Base-by-base conservation (phyloP, 2,888 invertebrate genomes). In the Drosophila colorata region DNA sequence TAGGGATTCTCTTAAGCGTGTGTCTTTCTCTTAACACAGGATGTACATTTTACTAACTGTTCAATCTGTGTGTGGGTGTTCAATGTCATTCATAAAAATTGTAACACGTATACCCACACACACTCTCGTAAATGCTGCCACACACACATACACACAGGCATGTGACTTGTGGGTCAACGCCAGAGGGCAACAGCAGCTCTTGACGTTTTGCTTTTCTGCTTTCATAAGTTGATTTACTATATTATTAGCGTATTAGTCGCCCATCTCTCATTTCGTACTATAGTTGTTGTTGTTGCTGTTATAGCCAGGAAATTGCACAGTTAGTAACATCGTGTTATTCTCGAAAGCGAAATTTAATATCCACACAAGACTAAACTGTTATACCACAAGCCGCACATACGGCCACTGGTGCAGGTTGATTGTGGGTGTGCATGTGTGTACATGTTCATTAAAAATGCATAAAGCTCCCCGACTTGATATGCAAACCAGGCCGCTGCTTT, bases 81-180 rank as follows among this genome's bases (percentile, higher is more conserved):
- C 84, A 84, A 84, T 84, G 84, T 78, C 84, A 84, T 84, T 84
- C 84, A 84, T 84, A 84, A 84, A 84, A 84, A 81, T 79, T 69
- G 71, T 68, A 68, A 28, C 67, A 69, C 61, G 35, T 44, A 56
- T 43, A 58, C 46, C 11, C 51, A 28, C 48, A 64, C 40, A 55
- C 51, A 18, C 41, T 43, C 37, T 23, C 33, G 40, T n/a, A 14
- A 0, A 23, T 7, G 40, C 41, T 31, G 11, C 20, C 44, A 23
- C 31, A 28, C 18, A 13, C 18, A 35, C 18, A 13, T 16, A 35
- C 8, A 47, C 5, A 11, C 0, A 3, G 23, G 16, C 53, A 75
- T 61, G 55, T 49, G 48, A 63, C 75, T 84, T 76, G 64, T 82
- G 60, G 82, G 82, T 82, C 85, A 85, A 77, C 77, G 55, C 65